Evolutionary conservation across 2,888 invertebrate species (phyloP), one percentile per base, ranked within the genome.

Genomic region (Lissocephala sabroskyi): DNA sequence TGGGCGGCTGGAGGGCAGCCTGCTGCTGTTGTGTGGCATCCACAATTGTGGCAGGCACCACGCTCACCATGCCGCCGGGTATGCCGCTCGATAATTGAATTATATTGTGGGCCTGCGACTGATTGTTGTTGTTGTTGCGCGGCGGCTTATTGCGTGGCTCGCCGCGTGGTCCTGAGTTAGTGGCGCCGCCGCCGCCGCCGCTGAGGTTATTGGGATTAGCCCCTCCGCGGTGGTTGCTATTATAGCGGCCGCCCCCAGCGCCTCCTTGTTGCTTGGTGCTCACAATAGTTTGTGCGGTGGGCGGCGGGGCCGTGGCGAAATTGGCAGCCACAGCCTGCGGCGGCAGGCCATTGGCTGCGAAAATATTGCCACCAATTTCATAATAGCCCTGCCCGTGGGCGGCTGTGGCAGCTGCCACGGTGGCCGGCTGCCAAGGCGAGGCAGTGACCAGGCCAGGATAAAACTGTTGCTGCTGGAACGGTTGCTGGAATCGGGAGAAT

Each of bases 341-440:
- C 49, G 91, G 64, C 62, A 92, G 85, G 48, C 92, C 91, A 82
- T 92, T 92, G 71, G 91, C 87, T 54, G 91, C 88, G 83, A 91
- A 91, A 56, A 92, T 89, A 80, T 89, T 87, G 64, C 89, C 87
- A 61, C 89, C 87, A 77, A 92, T 88, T 63, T 91, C 91, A 73
- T 89, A 91, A 79, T 87, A 91, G 60, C 88, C 86, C 59, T 86
- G 85, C 44, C 83, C 80, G 53, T 85, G 85, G 39, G 85, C 80
- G 43, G 86, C 85, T 41, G 82, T 75, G 23, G 85, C 82, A 52
- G 78, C 75, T 56, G 86, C 82, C 49, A 84, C 83, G 41, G 84
- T 79, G 14, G 84, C 80, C 32, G 84, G 73, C 41, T 84, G 85
- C 84, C 79, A 85, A 60, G 89, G 86, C 53, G 85, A 86, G 11